Conservation (phyloP, 2,888 invertebrate genomes). For the Dexiosoma caninum region DNA sequence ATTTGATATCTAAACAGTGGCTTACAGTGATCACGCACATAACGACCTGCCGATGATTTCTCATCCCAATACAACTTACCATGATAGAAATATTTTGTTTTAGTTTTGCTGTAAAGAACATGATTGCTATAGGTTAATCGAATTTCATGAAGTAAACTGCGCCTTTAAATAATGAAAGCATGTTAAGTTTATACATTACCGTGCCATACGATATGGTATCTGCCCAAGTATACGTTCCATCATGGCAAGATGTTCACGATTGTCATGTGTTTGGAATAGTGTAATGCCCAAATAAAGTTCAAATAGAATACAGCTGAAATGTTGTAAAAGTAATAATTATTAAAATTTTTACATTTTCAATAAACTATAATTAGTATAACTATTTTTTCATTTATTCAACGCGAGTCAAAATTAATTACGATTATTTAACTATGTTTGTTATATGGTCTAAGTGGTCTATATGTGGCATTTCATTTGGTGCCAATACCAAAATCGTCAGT, state of each 20-base stretch:
- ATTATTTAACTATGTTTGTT: too few species aligned
- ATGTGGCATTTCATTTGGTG: too few species aligned
- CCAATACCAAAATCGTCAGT: too few species aligned
- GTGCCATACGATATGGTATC: constrained; percentile 87
- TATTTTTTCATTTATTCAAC: too few species aligned
- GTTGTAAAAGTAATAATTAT: background rate
- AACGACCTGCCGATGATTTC: constrained; percentile 96
- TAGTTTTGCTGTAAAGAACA: constrained; percentile 86
- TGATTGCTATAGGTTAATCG: constrained; percentile 77
- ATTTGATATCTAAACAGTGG: constrained; percentile 95
- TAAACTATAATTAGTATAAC: too few species aligned
- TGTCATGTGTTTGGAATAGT: constrained; percentile 99
- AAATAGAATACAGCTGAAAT: constrained; percentile 92
- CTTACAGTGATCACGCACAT: constrained; percentile 98
- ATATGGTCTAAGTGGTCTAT: too few species aligned
- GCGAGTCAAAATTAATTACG: too few species aligned
- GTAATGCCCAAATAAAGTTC: constrained; percentile 99
- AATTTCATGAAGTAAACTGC: constrained; percentile 74
- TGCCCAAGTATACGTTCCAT: constrained; percentile 99
- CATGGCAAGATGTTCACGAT: constrained; percentile 99
- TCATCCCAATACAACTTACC: constrained; percentile 99
- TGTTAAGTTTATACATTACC: constrained; percentile 81
- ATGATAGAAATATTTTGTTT: constrained; percentile 98
- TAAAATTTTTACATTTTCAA: background rate
- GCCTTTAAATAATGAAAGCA: constrained; percentile 69